Base-by-base conservation (phyloP, 92 coral and sea anemone genomes). In the Palythoa caribaeorum region DNA sequence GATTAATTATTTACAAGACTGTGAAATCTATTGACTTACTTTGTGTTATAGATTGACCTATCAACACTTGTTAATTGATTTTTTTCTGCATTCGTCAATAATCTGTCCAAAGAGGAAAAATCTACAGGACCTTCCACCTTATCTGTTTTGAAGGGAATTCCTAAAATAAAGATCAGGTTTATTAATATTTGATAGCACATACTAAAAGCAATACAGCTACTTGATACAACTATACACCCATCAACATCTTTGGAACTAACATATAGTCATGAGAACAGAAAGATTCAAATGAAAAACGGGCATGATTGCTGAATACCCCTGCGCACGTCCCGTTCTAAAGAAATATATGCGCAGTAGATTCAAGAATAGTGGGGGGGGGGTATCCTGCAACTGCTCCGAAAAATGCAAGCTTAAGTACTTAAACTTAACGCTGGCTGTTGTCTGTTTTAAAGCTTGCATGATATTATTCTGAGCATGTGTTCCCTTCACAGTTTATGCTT, bases 21-120 rank as follows among this genome's bases (percentile, higher is more conserved):
- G 69, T 62, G 69, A 62, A 62, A 86, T 86, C 77, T 76, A 73
- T 80, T 72, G 89, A 88, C 91, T 88, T 70, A 88, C 87, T 72
- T 88, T 88, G 83, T 88, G 19, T 87, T 87, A 71, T 88, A 88
- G 69, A 88, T 88, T 68, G 87, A 77, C 87, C 87, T 47, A 73
- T 88, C 87, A 2, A 79, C 83, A 14, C 57, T 88, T 35, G 39
- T 88, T 79, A 88, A 44, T 59, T 87, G 89, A 59, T 88, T 83
- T 72, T 71, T 88, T 83, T 88, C 91, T 38, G 80, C 39, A 55
- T 88, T 88, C 3, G 91, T 70, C 86, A 80, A 87, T 37, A 88
- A 28, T 55, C 83, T 52, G 87, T 88, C 91, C 80, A 88, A 38
- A 70, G 38, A 71, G 9, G 83, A 88, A 88, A 88, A 88, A 88